A percentile compares a stretch with the other conserved stretches of the same genome.
phyloP scores from a whole-genome alignment of 2,113 vertebrate genomes.

The Ammodytes dubius region DNA sequence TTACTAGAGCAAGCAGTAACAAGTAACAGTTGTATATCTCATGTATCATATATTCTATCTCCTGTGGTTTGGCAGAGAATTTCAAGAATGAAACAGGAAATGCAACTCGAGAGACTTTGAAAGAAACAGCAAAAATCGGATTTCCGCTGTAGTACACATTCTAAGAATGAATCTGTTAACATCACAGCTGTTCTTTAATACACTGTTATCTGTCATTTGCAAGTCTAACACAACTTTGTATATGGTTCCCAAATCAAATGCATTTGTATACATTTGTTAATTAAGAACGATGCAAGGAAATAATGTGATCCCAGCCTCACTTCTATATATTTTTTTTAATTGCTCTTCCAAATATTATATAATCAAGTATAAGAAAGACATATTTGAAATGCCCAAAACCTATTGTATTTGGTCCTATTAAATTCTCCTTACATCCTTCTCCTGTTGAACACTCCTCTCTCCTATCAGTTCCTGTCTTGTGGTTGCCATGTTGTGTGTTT shows the following conservation, averaged over 20 bases:
- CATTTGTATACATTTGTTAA: neutral
- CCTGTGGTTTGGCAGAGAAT: neutral
- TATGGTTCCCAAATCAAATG: neutral
- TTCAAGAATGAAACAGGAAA: no score
- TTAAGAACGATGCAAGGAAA: neutral
- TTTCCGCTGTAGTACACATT: no score
- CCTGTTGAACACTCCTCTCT: neutral
- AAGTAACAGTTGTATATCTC: neutral
- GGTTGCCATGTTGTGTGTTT: constrained; percentile 6
- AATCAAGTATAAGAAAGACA: neutral
- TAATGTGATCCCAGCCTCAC: neutral
- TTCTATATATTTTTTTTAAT: no score
- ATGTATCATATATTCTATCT: neutral
- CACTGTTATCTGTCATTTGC: no score
- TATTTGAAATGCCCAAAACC: no score
- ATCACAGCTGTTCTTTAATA: neutral
- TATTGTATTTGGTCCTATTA: no score
- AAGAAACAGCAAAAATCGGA: no score
- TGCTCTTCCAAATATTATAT: no score
- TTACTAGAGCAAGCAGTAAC: neutral
- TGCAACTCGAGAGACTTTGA: no score
- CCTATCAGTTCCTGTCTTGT: neutral
- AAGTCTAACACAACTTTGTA: neutral
- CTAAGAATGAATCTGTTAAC: neutral
- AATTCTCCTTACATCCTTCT: neutral